Evolutionary conservation across 2,888 invertebrate genomes (phyloP).

Genomic region (Pandemis cinnamomeana): DNA sequence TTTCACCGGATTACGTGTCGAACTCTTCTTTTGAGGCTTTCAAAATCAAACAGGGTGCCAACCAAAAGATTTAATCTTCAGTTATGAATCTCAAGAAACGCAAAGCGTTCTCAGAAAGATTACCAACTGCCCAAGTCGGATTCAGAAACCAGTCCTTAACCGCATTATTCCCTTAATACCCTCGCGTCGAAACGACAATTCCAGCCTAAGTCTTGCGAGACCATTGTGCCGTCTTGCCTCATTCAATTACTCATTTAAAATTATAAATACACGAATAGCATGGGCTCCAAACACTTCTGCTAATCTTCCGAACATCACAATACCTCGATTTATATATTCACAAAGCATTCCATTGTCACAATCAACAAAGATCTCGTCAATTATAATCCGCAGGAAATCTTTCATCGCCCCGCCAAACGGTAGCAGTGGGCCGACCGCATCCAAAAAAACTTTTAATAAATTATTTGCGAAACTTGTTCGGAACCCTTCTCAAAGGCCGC

Average conservation of each 20-base stretch:
- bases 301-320: constrained; percentile 75
- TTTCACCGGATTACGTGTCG: constrained; percentile 5
- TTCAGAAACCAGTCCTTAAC: constrained; percentile 45
- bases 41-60: neutral
- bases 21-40: constrained; percentile 8
- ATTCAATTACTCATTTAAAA: constrained; percentile 72
- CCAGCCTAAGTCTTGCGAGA: constrained; percentile 70
- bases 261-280: constrained; percentile 63
- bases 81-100: constrained; percentile 17
- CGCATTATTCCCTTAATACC: constrained; percentile 62
- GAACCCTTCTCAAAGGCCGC: constrained; percentile 79
- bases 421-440: constrained; percentile 72
- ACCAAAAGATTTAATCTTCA: constrained; percentile 12
- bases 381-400: constrained; percentile 80
- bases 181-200: constrained; percentile 64
- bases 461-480: constrained; percentile 82
- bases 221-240: constrained; percentile 61
- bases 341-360: constrained; percentile 69
- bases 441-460: constrained; percentile 76
- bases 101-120: constrained; percentile 40
- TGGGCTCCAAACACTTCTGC: constrained; percentile 63
- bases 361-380: constrained; percentile 83
- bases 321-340: constrained; percentile 65
- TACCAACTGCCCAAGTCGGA: constrained; percentile 40
- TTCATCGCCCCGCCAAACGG: constrained; percentile 78